phyloP scores from a whole-genome alignment of 2,888 invertebrate genomes.

The Auanema freiburgensis region DNA sequence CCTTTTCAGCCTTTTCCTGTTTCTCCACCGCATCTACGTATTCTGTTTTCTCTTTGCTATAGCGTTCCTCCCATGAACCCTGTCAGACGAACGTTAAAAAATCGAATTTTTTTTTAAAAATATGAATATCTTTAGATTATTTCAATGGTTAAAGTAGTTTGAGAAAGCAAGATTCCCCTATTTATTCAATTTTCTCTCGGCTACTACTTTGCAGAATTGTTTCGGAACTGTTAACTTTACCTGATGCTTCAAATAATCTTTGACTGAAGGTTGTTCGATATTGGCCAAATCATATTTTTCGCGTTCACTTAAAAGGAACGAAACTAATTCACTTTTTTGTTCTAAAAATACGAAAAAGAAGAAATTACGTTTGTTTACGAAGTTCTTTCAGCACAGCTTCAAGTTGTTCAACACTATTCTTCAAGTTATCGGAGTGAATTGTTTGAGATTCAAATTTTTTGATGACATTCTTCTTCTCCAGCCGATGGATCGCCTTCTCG shows the following conservation, averaged over 20 bases:
- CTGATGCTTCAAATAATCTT: constrained; percentile 64
- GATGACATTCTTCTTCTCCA: constrained; percentile 64
- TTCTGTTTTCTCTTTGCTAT: constrained; percentile 66
- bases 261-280: constrained; percentile 65
- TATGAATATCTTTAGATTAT: no score
- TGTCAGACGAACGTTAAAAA: constrained; percentile 22
- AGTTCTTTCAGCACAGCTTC: constrained; percentile 65
- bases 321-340: constrained; percentile 2
- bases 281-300: constrained; percentile 67
- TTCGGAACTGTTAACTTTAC: neutral
- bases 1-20: constrained; percentile 66
- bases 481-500: constrained; percentile 64
- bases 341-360: neutral
- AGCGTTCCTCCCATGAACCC: constrained; percentile 63
- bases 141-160: no score
- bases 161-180: no score
- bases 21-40: constrained; percentile 66
- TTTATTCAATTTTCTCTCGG: no score
- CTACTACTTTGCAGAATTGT: no score
- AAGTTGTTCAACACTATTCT: constrained; percentile 61
- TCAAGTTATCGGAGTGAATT: constrained; percentile 63
- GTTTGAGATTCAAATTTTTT: constrained; percentile 65
- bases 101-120: no score
- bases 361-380: constrained; percentile 63
- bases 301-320: constrained; percentile 62